Conservation (phyloP, 2,888 invertebrate species). For the Liopterus haemorrhoidalis region DNA sequence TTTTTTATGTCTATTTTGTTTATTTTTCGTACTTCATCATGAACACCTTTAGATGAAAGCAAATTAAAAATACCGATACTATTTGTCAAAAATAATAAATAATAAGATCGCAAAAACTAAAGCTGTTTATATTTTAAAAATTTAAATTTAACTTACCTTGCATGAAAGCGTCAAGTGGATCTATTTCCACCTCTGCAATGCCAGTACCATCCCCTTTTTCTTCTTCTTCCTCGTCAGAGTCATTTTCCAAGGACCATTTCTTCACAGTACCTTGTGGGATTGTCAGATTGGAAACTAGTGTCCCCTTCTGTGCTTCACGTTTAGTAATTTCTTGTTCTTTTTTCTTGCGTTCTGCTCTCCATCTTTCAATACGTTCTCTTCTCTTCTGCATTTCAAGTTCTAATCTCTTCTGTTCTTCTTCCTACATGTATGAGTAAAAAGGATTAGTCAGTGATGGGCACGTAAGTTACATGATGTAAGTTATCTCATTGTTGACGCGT, state of each 20-base stretch:
- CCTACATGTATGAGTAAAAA: constrained; percentile 47
- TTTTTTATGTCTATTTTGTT: constrained; percentile 63
- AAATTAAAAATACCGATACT: constrained; percentile 9
- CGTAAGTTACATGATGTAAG: constrained; percentile 7
- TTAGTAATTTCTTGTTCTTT: constrained; percentile 76
- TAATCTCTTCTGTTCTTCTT: constrained; percentile 82
- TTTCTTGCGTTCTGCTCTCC: constrained; percentile 90
- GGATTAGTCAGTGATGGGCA: background rate
- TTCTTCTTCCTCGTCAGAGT: constrained; percentile 81
- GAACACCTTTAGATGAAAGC: constrained; percentile 44
- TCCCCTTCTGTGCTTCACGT: constrained; percentile 66
- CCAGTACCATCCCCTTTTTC: constrained; percentile 44
- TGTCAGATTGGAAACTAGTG: constrained; percentile 43
- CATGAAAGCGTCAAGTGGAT: constrained; percentile 98
- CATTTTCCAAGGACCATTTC: constrained; percentile 94
- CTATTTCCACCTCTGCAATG: constrained; percentile 72
- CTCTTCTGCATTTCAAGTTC: constrained; percentile 95
- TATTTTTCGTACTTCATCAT: constrained; percentile 75
- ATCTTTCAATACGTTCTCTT: constrained; percentile 89
- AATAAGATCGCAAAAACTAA: constrained; percentile 6
- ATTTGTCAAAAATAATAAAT: constrained; percentile 8
- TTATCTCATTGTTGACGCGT: background rate
- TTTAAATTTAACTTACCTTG: constrained; percentile 50
- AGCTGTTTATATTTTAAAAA: background rate
- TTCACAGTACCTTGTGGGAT: constrained; percentile 55